Conservation (phyloP, 2,888 invertebrate genomes). For the Dryomyza anilis region DNA sequence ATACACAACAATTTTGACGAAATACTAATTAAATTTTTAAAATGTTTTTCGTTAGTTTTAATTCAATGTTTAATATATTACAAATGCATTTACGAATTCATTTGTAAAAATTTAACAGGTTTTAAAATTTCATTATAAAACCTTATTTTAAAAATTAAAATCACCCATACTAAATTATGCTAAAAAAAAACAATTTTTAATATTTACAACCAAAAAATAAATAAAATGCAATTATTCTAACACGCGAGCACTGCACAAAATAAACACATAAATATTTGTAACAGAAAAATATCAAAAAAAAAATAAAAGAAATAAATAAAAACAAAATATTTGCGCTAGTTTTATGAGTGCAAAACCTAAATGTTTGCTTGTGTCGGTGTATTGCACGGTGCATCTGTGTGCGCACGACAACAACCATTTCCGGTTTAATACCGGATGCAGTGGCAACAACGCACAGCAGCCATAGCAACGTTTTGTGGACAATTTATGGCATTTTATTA, state of each 20-base stretch:
- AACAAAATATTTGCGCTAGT: too few relatives aligned
- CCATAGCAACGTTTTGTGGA: slow-evolving; percentile 6
- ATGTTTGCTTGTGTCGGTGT: neutral
- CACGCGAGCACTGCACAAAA: neutral
- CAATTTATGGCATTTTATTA: slow-evolving; percentile 20
- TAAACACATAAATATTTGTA: neutral
- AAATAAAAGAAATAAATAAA: too few relatives aligned
- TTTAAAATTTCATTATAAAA: neutral
- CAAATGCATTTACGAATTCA: too few relatives aligned
- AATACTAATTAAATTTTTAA: too few relatives aligned
- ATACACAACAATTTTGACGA: too few relatives aligned
- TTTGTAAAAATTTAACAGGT: neutral
- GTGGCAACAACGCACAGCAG: neutral
- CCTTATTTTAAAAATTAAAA: neutral
- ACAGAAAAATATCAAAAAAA: neutral
- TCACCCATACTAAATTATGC: neutral
- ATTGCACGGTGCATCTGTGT: neutral
- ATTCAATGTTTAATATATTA: too few relatives aligned
- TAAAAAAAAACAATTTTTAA: neutral
- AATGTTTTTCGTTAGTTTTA: too few relatives aligned
- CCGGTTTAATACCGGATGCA: slow-evolving; percentile 9
- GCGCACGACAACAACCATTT: too few relatives aligned
- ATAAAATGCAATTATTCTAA: neutral
- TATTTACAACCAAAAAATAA: too few relatives aligned
- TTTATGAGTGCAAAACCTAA: too few relatives aligned